Evolutionary conservation across 2,113 vertebrate genomes (phyloP).

Genomic region (Turnix velox): DNA sequence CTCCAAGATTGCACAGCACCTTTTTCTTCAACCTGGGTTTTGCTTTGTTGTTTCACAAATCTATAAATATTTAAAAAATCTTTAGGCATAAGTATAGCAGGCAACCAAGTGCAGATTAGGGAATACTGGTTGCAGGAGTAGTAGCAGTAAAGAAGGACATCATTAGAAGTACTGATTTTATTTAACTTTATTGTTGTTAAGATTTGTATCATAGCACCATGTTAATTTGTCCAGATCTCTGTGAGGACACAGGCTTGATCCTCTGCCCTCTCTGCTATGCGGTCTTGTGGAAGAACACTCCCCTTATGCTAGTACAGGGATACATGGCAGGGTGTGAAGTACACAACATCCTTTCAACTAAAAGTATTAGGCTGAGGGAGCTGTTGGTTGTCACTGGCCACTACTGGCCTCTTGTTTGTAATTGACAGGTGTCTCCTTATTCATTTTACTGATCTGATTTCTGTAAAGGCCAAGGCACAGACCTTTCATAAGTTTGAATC

Average conservation of each 20-base stretch:
- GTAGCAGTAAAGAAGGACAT: neutral
- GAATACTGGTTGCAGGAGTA: neutral
- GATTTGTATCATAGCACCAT: fast-evolving
- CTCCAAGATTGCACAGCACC: neutral
- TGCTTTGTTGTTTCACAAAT: neutral
- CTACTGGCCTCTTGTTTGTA: neutral
- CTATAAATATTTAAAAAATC: neutral
- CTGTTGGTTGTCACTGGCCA: neutral
- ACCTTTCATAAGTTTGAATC: neutral
- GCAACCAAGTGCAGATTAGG: neutral
- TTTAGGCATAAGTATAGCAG: neutral
- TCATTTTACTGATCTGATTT: neutral
- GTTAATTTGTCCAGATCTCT: neutral
- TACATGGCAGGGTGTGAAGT: fast-evolving
- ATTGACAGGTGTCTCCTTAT: neutral
- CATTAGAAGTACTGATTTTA: neutral
- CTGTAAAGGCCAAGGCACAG: neutral
- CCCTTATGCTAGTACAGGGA: neutral
- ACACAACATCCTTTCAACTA: neutral
- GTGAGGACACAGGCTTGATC: neutral
- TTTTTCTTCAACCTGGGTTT: neutral
- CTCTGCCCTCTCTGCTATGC: neutral
- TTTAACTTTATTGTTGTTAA: neutral
- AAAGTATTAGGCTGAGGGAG: neutral
- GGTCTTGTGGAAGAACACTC: neutral